Evolutionary conservation across 2,113 vertebrate genomes (phyloP).

Genomic region (Erythrolamprus reginae): DNA sequence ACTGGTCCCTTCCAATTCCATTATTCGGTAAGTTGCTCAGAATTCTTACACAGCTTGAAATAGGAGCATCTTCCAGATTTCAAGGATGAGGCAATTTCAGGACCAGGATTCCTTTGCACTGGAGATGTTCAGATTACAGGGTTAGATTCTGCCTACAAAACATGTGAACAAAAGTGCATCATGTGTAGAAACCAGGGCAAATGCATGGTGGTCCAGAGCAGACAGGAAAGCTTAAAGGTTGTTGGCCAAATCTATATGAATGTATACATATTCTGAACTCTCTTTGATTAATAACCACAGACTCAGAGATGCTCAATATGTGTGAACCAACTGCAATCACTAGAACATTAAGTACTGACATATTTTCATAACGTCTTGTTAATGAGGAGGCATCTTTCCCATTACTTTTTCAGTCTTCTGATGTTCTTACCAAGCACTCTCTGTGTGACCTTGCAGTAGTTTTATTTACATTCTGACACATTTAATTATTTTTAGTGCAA

Average conservation of each 20-base stretch:
- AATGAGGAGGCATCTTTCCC: conserved; percentile 20
- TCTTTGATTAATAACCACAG: background rate
- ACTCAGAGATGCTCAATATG: background rate
- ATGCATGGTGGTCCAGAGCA: background rate
- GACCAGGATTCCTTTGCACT: background rate
- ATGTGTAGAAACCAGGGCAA: background rate
- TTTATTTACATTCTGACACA: conserved; percentile 41
- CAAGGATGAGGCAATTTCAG: background rate
- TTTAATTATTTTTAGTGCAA: conserved; percentile 42
- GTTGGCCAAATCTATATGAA: background rate
- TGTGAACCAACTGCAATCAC: background rate
- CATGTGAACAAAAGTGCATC: background rate
- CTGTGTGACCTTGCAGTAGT: conserved; percentile 36
- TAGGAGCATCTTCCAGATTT: background rate
- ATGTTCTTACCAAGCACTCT: conserved; percentile 36
- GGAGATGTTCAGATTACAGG: background rate
- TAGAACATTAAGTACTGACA: background rate
- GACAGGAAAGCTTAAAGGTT: background rate
- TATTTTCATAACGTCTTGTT: background rate
- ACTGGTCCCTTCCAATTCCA: no score
- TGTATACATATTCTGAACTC: background rate
- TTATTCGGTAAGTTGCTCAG: background rate
- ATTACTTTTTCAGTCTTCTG: conserved; percentile 9
- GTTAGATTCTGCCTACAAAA: background rate
- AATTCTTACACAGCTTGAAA: background rate